Evolutionary conservation across 2,888 invertebrate species (phyloP), one percentile per base, ranked within the genome.

Genomic region (Danaus chrysippus): DNA sequence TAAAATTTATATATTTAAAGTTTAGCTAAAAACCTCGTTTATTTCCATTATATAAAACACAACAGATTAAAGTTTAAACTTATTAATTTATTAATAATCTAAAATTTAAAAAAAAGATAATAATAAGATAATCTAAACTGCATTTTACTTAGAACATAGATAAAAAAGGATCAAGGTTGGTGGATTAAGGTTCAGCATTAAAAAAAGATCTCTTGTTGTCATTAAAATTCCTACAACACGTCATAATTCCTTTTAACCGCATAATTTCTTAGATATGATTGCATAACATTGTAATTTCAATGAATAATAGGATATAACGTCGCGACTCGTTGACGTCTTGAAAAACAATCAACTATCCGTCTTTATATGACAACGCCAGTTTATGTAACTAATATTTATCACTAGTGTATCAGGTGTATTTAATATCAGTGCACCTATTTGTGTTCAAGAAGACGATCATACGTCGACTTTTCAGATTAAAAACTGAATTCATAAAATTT

Each of bases 361-460:
- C 12, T 42, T 42, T 54, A 17, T 53, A 52, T 58, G 15, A 43
- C 43, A 63, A 55, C 66, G 66, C 62, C 66, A 68, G 59, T 70
- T 71, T 71, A 71, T 68, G 68, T 71, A 72, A 72, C 64, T 62
- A 65, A 56, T 61, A 59, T 69, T 70, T 72, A 71, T 70, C 71
- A 66, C 43, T 42, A 60, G 57, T 43, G 58, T 46, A 61, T 34
- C 9, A 49, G 49, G 17, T 49, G 17, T 49, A 9, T 43, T 43
- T 34, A 61, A 68, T 63, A 67, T 68, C 68, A 69, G 70, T 68
- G 60, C 55, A 59, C 65, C 54, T 57, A 64, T 63, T 65, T 59
- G 64, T 58, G 62, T 61, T 58, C 66, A 55, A 53, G 63, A 60
- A 54, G 63, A 63, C 66, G 67, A 65, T 15, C 65, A 64, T 54